Percentiles rank a stretch among this genome's conserved stretches.
These are phyloP conservation scores for Mythimna lalbum DNA, from an alignment of 2,888 invertebrate genomes.

Conservation along the genomic window DNA sequence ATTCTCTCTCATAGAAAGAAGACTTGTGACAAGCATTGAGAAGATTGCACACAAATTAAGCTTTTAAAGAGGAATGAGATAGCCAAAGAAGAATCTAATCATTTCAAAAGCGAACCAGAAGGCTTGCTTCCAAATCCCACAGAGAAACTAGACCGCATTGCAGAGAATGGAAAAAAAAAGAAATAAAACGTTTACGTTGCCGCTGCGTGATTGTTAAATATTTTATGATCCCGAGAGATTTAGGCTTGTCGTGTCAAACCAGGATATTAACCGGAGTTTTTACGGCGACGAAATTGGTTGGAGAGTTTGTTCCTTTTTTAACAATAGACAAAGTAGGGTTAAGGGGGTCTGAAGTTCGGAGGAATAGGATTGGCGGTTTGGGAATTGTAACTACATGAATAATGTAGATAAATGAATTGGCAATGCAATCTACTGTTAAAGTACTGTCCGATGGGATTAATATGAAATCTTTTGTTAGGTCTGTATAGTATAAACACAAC, in stretches of 20 bases:
- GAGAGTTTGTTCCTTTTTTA: slow-evolving; percentile 38
- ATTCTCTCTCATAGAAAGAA: not conserved
- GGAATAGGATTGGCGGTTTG: slow-evolving; percentile 1
- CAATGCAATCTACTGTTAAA: not conserved
- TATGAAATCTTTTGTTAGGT: not conserved
- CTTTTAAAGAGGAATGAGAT: not conserved
- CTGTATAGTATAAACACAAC: no score
- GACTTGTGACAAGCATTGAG: not conserved
- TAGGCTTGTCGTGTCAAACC: slow-evolving; percentile 63
- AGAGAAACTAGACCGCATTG: slow-evolving; percentile 72
- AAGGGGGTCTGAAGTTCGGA: not conserved
- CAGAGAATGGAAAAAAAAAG: slow-evolving; percentile 68
- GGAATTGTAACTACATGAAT: not conserved
- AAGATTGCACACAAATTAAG: not conserved
- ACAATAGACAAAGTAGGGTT: slow-evolving; percentile 19
- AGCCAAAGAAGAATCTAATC: not conserved
- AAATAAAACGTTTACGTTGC: slow-evolving; percentile 77
- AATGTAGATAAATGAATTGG: not conserved
- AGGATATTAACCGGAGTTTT: slow-evolving; percentile 63
- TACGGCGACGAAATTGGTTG: slow-evolving; percentile 58
- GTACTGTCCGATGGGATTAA: not conserved
- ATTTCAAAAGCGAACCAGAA: slow-evolving; percentile 12
- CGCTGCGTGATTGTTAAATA: slow-evolving; percentile 76
- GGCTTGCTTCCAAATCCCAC: slow-evolving; percentile 34
- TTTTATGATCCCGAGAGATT: slow-evolving; percentile 76